These are phyloP conservation scores for Pelecanus crispus DNA, from an alignment of 2,113 vertebrate genomes.

Conservation along the genomic window DNA sequence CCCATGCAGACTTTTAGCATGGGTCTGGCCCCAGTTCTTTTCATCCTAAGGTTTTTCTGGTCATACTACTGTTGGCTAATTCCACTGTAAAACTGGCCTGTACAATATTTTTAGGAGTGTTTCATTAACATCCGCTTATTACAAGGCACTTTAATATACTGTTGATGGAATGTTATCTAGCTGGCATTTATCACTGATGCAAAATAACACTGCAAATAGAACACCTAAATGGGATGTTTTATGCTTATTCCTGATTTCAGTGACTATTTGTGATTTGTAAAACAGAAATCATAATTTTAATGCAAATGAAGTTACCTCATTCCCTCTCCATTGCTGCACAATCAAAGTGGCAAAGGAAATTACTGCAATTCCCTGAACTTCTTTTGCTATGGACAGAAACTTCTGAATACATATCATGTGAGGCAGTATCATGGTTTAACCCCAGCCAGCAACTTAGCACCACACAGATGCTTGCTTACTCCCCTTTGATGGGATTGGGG, in stretches of 20 bases:
- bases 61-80: neutral
- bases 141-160: neutral
- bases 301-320: constrained; percentile 34
- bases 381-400: constrained; percentile 14
- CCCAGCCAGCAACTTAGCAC: too few relatives aligned
- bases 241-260: neutral
- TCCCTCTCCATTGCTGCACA: neutral
- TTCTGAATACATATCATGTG: neutral
- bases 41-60: neutral
- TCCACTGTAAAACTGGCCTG: neutral
- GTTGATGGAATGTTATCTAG: neutral
- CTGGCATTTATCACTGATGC: neutral
- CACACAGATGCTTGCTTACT: too few relatives aligned
- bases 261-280: neutral
- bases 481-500: too few relatives aligned
- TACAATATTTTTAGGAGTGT: neutral
- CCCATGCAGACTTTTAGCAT: neutral
- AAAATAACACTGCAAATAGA: neutral
- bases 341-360: constrained; percentile 46
- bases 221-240: neutral
- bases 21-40: neutral
- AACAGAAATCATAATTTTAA: constrained; percentile 10
- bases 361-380: constrained; percentile 37
- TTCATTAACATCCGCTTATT: neutral
- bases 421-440: neutral